Base-by-base conservation (phyloP, 2,797 vertebrate species). In the Lagocephalus sceleratus region DNA sequence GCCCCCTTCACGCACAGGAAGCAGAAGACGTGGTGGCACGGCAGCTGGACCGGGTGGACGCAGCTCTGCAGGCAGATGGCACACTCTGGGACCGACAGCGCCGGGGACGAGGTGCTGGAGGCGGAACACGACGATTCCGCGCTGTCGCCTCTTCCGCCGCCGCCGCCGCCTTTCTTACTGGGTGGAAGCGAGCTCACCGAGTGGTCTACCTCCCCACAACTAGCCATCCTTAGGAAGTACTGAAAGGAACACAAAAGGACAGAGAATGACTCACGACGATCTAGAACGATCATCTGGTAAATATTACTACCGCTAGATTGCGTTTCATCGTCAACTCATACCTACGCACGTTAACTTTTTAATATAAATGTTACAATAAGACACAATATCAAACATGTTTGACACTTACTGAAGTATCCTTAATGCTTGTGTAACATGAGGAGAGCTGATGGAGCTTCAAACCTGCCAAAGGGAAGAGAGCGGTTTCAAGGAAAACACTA, bases 51-150 rank as follows among this genome's bases (percentile, higher is more conserved):
- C 1, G 97, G 96, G 78, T 99, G 97, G 75, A 99, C 94, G 63
- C 97, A 99, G 0, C 92, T 97, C 73, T 99, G 97, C 75, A 99
- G 92, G 78, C 97, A 99, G 85, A 99, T 99, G 73, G 97, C 96
- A 56, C 97, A 99, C 84, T 99, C 97, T 0, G 94, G 96, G 54
- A 97, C 94, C 16, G 94, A 80, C 61, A 97, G 89, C 40, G 92
- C 90, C 50, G 95, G 94, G 47, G 94, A 79, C 3, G 92, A 75
- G 20, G 83, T 90, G 57, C 92, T 90, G 82, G 94, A 95, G 44
- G 83, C 93, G 0, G 94, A 93, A 0, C 94, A 95, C 63, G 77
- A 76, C 0, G 79, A 81, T 48, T 88, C 76, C n/a, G 85, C 71
- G 38, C 76, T 67, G 73, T 78, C 85, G 15, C 85, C 84, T 43